Evolutionary conservation across 1,140 invertebrate genomes (phyloP), one percentile per base, ranked within the genome.

Genomic region (Melanaphis sacchari): DNA sequence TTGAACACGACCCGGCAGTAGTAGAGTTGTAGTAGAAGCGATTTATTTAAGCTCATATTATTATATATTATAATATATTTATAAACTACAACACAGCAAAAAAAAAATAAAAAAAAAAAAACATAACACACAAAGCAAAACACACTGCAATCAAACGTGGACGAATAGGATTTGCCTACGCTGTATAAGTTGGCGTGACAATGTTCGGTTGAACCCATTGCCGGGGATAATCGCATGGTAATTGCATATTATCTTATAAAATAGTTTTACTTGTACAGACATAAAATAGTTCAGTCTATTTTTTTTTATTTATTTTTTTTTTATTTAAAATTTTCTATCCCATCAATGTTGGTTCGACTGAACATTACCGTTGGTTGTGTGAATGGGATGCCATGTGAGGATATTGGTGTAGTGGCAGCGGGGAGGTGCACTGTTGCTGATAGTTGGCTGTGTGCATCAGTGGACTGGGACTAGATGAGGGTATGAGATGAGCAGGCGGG

Each of bases 361-460:
- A 92, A 92, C 95, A 96, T 96, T 97, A 97, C 96, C 97, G 97
- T 95, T 97, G 97, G 84, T 96, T 96, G 95, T 97, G 97, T 93
- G 96, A 96, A 95, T 96, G 96, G 94, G 96, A 96, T 95, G 96
- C 96, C 94, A 96, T 96, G 95, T 96, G 96, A 95, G 96, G 96
- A 94, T 96, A 96, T 94, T 95, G 95, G 94, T 96, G 95, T 93
- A 96, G 96, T 59, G 96, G 96, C 94, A 96, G 95, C 38, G 96
- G 96, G 81, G 96, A 96, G 52, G 96, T 96, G 94, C 96, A 96
- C 94, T 94, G 96, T 94, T 96, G 96, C 94, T 96, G 96, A 76
- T 96, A 96, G 82, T 95, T 95, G 52, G 94, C 95, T 26, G 93
- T 90, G 91, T 95, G 94, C 94, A 96, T 95, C 95, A 96, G 95